Percentiles rank a stretch among this genome's conserved stretches.
These are phyloP conservation scores for Tribolium freemani DNA, from an alignment of 2,888 invertebrate species.

Conservation along the genomic window DNA sequence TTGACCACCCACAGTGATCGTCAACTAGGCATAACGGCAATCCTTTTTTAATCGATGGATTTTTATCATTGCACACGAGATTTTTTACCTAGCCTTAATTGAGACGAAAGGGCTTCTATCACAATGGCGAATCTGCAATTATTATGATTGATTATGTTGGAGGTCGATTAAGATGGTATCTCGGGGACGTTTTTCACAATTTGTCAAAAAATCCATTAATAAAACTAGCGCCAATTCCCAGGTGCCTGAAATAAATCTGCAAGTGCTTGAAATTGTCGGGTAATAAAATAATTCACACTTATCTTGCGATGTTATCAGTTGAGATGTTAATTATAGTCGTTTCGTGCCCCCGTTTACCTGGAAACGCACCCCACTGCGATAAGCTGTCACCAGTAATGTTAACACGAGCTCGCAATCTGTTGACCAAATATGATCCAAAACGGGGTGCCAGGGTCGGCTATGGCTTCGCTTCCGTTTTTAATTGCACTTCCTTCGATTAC, in stretches of 20 bases:
- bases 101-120: background rate
- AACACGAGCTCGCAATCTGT: slow-evolving; percentile 4
- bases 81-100: background rate
- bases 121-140: slow-evolving; percentile 9
- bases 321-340: slow-evolving; percentile 26
- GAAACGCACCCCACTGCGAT: background rate
- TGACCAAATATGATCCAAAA: slow-evolving; percentile 13
- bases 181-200: background rate
- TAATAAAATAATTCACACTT: slow-evolving; percentile 47
- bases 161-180: slow-evolving; percentile 7
- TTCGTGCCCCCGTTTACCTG: slow-evolving; percentile 29
- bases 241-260: slow-evolving; percentile 18
- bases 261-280: background rate
- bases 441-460: slow-evolving; percentile 12
- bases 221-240: background rate
- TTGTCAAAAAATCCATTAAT: slow-evolving; percentile 18
- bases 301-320: slow-evolving; percentile 40
- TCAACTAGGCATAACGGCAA: slow-evolving; percentile 36
- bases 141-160: slow-evolving; percentile 6
- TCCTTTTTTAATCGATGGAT: slow-evolving; percentile 29
- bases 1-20: slow-evolving; percentile 60
- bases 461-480: slow-evolving; percentile 31
- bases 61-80: background rate
- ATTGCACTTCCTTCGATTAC: slow-evolving; percentile 19
- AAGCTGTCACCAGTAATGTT: slow-evolving; percentile 19